These are phyloP conservation scores for Oeneis ivallda DNA, from an alignment of 2,888 invertebrate species.

Conservation along the genomic window DNA sequence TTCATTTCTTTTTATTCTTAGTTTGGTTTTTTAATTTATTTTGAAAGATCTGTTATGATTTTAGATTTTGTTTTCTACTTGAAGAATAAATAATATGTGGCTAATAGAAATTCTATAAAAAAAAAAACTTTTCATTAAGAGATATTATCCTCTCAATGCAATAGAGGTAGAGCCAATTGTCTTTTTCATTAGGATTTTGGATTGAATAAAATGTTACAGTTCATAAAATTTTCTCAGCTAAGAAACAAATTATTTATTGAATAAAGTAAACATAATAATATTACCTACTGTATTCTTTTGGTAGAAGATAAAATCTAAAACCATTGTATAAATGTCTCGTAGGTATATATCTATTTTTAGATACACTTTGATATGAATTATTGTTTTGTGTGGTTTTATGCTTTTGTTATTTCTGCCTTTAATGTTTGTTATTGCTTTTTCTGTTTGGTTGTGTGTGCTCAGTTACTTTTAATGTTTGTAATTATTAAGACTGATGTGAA, in stretches of 20 bases:
- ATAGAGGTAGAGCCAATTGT: too few relatives aligned
- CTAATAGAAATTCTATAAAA: too few relatives aligned
- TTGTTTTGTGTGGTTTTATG: conserved; percentile 3
- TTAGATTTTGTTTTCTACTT: not conserved
- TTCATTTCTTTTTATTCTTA: not conserved
- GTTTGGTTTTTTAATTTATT: not conserved
- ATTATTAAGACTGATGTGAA: not conserved
- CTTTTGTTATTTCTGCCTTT: not conserved
- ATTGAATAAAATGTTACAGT: too few relatives aligned
- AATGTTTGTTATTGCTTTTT: not conserved
- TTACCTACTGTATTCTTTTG: too few relatives aligned
- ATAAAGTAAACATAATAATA: too few relatives aligned
- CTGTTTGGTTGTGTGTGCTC: not conserved
- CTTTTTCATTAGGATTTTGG: too few relatives aligned
- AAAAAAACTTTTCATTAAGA: too few relatives aligned
- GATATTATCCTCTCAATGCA: too few relatives aligned
- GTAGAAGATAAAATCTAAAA: too few relatives aligned
- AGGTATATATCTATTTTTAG: not conserved
- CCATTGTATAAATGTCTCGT: not conserved
- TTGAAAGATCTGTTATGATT: not conserved
- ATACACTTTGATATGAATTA: not conserved
- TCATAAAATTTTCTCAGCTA: too few relatives aligned
- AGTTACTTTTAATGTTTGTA: not conserved
- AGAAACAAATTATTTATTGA: too few relatives aligned
- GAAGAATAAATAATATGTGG: not conserved